A percentile compares a stretch with the other conserved stretches of the same genome.
phyloP scores from a whole-genome alignment of 2,113 vertebrate genomes.

The Glareola pratincola region DNA sequence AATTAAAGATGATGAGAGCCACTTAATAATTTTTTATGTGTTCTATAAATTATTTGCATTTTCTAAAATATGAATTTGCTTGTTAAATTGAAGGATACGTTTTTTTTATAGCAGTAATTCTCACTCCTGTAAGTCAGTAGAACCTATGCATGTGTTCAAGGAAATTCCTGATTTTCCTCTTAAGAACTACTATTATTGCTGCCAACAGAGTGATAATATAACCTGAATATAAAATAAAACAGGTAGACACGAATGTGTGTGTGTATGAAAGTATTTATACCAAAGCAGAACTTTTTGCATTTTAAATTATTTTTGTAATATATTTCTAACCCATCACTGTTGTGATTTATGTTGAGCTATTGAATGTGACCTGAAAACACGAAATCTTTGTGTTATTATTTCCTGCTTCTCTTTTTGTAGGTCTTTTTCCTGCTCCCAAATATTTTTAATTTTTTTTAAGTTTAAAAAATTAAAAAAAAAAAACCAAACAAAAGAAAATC shows the following conservation, averaged over 20 bases:
- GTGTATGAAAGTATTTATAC: background rate
- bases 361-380: background rate
- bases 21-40: background rate
- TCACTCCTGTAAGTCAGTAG: background rate
- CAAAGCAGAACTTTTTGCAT: background rate
- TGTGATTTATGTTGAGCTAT: background rate
- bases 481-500: background rate
- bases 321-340: background rate
- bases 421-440: background rate
- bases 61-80: background rate
- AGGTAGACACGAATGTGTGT: background rate
- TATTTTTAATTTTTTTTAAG: background rate
- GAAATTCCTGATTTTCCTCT: background rate
- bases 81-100: background rate
- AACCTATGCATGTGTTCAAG: background rate
- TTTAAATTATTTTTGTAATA: background rate
- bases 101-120: background rate
- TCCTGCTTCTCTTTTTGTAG: background rate
- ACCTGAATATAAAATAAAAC: background rate
- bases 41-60: background rate
- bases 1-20: background rate
- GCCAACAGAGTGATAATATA: background rate
- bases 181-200: accelerated
- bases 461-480: background rate
- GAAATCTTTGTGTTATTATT: background rate